phyloP scores from a whole-genome alignment of 2,797 vertebrate genomes.

The Helicolenus hilgendorfi region DNA sequence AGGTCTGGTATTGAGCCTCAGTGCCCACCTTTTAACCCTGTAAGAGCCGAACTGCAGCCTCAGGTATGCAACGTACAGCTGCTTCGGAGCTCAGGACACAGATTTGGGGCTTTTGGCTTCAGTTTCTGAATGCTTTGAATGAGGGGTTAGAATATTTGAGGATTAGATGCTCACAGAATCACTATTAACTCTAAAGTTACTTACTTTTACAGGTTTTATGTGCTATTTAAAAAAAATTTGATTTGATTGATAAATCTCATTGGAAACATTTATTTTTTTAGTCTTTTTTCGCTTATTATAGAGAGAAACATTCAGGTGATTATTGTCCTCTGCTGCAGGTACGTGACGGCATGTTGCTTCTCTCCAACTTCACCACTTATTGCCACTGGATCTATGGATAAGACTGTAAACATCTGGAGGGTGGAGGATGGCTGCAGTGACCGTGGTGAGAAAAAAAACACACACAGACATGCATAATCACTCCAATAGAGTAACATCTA shows the following conservation, averaged over 20 bases:
- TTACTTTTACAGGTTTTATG: not conserved
- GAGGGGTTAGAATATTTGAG: no score
- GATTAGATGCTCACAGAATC: not conserved
- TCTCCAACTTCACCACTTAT: conserved; percentile 91
- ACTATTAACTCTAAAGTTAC: not conserved
- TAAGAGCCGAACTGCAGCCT: not conserved
- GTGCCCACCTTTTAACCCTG: conserved; percentile 28
- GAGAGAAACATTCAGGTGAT: not conserved
- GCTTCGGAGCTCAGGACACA: not conserved
- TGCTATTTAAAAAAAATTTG: not conserved
- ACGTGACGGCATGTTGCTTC: conserved; percentile 96
- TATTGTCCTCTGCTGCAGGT: conserved; percentile 86
- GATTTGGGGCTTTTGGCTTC: not conserved
- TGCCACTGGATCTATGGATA: conserved; percentile 98
- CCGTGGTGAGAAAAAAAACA: conserved; percentile 31
- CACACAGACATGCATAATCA: not conserved
- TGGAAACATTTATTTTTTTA: not conserved
- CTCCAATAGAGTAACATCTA: not conserved
- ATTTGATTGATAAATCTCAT: not conserved
- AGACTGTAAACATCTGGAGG: conserved; percentile 96
- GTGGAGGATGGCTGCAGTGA: conserved; percentile 86
- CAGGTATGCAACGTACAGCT: not conserved
- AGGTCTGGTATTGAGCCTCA: not conserved
- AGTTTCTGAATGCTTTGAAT: not conserved
- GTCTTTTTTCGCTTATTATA: not conserved